Evolutionary conservation across 2,113 vertebrate genomes (phyloP).

Genomic region (Solea solea): DNA sequence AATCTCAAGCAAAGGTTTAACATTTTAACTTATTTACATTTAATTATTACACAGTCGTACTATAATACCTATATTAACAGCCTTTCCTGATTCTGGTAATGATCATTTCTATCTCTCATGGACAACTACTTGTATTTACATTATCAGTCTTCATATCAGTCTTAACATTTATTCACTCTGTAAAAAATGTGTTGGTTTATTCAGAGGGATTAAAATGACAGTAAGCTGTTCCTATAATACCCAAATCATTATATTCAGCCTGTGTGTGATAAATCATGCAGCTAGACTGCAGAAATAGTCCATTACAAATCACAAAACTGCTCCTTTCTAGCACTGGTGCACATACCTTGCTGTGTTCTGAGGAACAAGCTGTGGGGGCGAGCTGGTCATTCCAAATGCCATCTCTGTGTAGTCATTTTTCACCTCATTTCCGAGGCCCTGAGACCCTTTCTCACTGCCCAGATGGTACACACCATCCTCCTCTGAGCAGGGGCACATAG

Average conservation of each 20-base stretch:
- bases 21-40: background rate
- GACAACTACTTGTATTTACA: background rate
- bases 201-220: no score
- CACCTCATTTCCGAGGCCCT: constrained; percentile 48
- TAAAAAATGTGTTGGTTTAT: no score
- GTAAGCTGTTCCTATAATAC: no score
- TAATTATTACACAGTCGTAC: background rate
- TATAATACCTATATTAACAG: background rate
- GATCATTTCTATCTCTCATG: background rate
- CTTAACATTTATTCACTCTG: background rate
- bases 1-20: background rate
- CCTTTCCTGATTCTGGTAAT: background rate
- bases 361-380: constrained; percentile 83
- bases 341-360: constrained; percentile 76
- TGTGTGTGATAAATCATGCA: background rate
- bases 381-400: constrained; percentile 84
- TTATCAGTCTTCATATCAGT: background rate
- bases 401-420: constrained; percentile 91
- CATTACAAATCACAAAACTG: background rate
- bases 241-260: background rate
- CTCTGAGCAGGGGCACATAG: constrained; percentile 75
- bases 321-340: background rate
- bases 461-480: constrained; percentile 63
- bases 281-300: background rate
- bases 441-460: constrained; percentile 55